Percentiles rank a stretch among this genome's conserved stretches.
These are phyloP conservation scores for Amphipyra tragopoginis DNA, from an alignment of 2,888 invertebrate genomes.

Conservation along the genomic window DNA sequence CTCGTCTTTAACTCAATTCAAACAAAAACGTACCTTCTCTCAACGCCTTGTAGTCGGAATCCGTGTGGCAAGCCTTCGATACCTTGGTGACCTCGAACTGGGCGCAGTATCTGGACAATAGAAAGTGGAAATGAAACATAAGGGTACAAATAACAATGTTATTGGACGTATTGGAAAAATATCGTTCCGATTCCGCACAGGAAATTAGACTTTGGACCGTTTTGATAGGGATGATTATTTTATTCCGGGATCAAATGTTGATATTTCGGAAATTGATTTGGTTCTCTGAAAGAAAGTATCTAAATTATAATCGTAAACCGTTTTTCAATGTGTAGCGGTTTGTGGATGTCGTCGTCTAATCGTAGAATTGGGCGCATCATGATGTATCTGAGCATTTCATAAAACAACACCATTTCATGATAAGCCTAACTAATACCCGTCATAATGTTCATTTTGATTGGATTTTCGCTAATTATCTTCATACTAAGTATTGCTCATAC, in stretches of 20 bases:
- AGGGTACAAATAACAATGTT: conserved; percentile 36
- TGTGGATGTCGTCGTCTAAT: no score
- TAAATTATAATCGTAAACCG: no score
- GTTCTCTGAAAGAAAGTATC: no score
- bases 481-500: no score
- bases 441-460: no score
- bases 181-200: conserved; percentile 31
- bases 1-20: conserved; percentile 17
- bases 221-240: neutral
- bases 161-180: conserved; percentile 30
- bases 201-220: conserved; percentile 46
- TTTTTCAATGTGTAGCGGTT: no score
- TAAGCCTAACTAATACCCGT: no score
- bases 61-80: conserved; percentile 94
- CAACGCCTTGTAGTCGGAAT: conserved; percentile 92
- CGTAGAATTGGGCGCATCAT: no score
- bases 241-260: conserved; percentile 11
- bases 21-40: conserved; percentile 91
- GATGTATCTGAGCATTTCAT: no score
- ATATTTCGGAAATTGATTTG: conserved; percentile 27
- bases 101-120: conserved; percentile 94
- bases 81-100: conserved; percentile 95
- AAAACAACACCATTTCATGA: no score
- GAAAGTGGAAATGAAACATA: conserved; percentile 63
- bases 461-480: no score